These are phyloP conservation scores for Autographa gamma DNA, from an alignment of 2,888 invertebrate species.

Conservation along the genomic window DNA sequence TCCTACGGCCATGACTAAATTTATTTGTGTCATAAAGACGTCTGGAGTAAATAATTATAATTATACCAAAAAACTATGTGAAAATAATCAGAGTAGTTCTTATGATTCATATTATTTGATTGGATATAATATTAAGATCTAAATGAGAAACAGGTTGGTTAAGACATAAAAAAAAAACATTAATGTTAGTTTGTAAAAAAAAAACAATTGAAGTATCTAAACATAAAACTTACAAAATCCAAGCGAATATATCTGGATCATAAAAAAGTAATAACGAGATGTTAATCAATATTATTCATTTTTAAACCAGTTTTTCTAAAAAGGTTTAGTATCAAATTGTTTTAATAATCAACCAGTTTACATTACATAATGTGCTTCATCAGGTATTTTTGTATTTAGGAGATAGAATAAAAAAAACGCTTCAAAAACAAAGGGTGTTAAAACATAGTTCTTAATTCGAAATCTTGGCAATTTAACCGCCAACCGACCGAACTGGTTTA, in stretches of 20 bases:
- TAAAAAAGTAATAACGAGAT: too few relatives aligned
- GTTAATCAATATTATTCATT: too few relatives aligned
- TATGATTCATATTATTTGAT: not conserved
- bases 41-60: slow-evolving; percentile 27
- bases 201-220: too few relatives aligned
- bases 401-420: not conserved
- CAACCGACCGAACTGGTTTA: slow-evolving; percentile 1
- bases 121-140: not conserved
- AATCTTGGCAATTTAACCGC: not conserved
- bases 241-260: not conserved
- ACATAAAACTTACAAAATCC: not conserved
- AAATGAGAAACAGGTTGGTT: not conserved
- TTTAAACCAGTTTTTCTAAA: too few relatives aligned
- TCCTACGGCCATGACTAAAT: slow-evolving; percentile 27
- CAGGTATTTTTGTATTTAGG: too few relatives aligned
- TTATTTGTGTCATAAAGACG: slow-evolving; percentile 37
- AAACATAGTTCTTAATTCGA: not conserved
- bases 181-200: too few relatives aligned
- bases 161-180: not conserved
- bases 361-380: too few relatives aligned
- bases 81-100: not conserved
- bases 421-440: not conserved
- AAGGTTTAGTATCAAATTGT: too few relatives aligned
- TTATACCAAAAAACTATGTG: slow-evolving; percentile 11
- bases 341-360: too few relatives aligned